phyloP scores from a whole-genome alignment of 1,140 invertebrate genomes.

The Bombus impatiens region DNA sequence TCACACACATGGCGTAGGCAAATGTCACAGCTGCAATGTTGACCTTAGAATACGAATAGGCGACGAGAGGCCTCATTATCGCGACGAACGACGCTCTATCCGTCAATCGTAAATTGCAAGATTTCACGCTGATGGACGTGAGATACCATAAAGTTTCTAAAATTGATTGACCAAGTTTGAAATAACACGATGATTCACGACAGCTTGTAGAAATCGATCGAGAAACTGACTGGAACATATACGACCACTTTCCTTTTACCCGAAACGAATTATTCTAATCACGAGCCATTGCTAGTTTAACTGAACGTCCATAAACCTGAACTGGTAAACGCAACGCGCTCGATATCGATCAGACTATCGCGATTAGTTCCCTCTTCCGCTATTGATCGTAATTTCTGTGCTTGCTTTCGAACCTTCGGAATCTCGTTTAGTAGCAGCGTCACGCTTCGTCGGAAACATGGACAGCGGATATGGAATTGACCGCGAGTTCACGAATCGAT shows the following conservation, averaged over 20 bases:
- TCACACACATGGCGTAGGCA: not conserved
- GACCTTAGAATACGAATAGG: not conserved
- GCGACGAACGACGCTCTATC: not conserved
- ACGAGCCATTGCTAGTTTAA: conserved; percentile 8
- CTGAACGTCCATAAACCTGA: conserved; percentile 6
- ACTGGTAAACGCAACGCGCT: conserved; percentile 29
- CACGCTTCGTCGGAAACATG: not conserved
- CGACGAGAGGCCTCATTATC: not conserved
- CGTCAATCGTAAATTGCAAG: not conserved
- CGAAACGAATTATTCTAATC: conserved; percentile 8
- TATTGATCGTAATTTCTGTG: not conserved
- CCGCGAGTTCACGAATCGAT: not conserved
- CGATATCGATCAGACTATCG: not conserved
- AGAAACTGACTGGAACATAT: not conserved
- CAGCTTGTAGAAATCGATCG: not conserved
- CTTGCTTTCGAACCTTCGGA: not conserved
- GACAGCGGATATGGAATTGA: conserved; percentile 11
- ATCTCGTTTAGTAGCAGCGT: not conserved
- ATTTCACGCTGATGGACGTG: not conserved
- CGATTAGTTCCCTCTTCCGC: not conserved
- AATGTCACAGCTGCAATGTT: conserved; percentile 24
- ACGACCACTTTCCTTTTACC: conserved; percentile 18
- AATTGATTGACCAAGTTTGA: not conserved
- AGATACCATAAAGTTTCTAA: not conserved
- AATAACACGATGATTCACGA: not conserved